phyloP scores from a whole-genome alignment of 2,888 invertebrate genomes.

The Drosophila tanythrix region DNA sequence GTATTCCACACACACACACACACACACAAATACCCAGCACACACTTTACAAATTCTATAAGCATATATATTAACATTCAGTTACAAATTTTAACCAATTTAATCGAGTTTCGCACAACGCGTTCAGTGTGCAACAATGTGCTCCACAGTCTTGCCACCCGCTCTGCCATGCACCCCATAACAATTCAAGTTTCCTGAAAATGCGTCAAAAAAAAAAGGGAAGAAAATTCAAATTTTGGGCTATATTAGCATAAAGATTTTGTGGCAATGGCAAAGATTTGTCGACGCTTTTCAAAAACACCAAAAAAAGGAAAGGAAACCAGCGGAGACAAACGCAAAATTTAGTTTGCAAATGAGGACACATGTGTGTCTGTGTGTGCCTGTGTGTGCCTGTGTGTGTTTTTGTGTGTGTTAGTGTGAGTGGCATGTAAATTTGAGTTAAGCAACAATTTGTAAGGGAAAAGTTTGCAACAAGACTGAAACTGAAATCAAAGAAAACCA shows the following conservation, averaged over 20 bases:
- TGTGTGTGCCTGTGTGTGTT: constrained; percentile 19
- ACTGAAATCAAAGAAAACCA: constrained; percentile 67
- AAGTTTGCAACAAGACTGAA: constrained; percentile 55
- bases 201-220: constrained; percentile 1
- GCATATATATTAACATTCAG: background rate
- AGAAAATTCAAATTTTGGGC: constrained; percentile 33
- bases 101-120: background rate
- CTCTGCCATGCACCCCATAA: background rate
- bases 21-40: background rate
- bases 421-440: constrained; percentile 59
- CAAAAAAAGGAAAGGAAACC: background rate
- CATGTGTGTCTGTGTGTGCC: constrained; percentile 19
- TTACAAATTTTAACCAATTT: background rate
- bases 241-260: constrained; percentile 66
- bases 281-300: background rate
- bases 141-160: constrained; percentile 1
- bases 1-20: background rate
- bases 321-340: constrained; percentile 52
- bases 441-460: constrained; percentile 57
- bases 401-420: constrained; percentile 28
- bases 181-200: constrained; percentile 4
- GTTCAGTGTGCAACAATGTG: constrained; percentile 22
- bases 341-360: constrained; percentile 70
- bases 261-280: constrained; percentile 36
- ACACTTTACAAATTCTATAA: background rate